phyloP scores from a whole-genome alignment of 2,888 invertebrate species.

The Timandra comae region DNA sequence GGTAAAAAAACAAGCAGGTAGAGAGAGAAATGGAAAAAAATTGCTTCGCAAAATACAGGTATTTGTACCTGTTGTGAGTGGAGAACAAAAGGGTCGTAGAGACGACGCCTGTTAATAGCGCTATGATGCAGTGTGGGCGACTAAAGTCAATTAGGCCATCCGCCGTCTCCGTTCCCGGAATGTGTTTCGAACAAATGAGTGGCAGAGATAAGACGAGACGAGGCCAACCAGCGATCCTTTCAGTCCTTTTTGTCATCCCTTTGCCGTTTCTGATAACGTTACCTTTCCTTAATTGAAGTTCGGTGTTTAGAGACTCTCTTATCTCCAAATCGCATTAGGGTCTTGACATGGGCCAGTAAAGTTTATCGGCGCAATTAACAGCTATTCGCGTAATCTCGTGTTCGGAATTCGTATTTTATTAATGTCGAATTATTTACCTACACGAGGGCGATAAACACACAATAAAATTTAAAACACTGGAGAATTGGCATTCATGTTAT shows the following conservation, averaged over 20 bases:
- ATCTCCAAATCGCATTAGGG: slow-evolving; percentile 62
- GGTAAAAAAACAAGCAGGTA: slow-evolving; percentile 48
- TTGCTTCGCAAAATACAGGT: slow-evolving; percentile 60
- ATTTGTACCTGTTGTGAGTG: slow-evolving; percentile 58
- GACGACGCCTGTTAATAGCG: slow-evolving; percentile 61
- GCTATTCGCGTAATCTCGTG: slow-evolving; percentile 37
- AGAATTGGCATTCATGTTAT: too few relatives aligned
- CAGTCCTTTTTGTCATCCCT: slow-evolving; percentile 13
- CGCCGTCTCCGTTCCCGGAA: slow-evolving; percentile 73
- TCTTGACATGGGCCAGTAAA: slow-evolving; percentile 37
- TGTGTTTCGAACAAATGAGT: slow-evolving; percentile 70
- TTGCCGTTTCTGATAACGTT: slow-evolving; percentile 49
- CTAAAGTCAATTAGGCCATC: slow-evolving; percentile 73
- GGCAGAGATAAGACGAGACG: slow-evolving; percentile 60
- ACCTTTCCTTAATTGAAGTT: slow-evolving; percentile 70
- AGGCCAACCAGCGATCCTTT: slow-evolving; percentile 36
- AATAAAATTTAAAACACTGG: slow-evolving; percentile 17
- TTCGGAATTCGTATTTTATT: slow-evolving; percentile 32
- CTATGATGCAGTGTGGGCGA: slow-evolving; percentile 71
- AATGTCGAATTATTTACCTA: slow-evolving; percentile 26
- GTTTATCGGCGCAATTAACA: slow-evolving; percentile 54
- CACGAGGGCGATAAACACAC: slow-evolving; percentile 5
- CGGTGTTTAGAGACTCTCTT: slow-evolving; percentile 57
- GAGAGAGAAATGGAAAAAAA: slow-evolving; percentile 34
- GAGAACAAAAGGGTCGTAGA: slow-evolving; percentile 70